These are phyloP conservation scores for Drosophila macrospina DNA, from an alignment of 2,888 invertebrate species.

Conservation along the genomic window DNA sequence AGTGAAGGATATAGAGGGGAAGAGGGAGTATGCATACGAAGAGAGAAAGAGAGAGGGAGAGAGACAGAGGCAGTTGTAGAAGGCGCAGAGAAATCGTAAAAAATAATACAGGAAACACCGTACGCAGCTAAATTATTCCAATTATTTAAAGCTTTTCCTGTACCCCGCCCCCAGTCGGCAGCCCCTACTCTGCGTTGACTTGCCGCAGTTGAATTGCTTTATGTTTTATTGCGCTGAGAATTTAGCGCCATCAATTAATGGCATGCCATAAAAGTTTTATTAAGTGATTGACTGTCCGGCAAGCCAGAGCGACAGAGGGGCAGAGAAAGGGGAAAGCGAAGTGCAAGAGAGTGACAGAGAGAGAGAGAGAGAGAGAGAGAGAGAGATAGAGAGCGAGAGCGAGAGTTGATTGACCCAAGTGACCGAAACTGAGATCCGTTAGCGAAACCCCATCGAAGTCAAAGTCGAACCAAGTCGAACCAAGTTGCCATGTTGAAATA, in stretches of 20 bases:
- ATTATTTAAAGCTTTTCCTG: slow-evolving; percentile 34
- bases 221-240: slow-evolving; percentile 61
- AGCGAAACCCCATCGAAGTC: slow-evolving; percentile 33
- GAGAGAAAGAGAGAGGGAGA: not conserved
- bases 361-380: not conserved
- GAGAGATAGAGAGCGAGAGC: not conserved
- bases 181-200: no score
- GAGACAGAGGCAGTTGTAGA: no score
- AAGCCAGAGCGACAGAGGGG: not conserved
- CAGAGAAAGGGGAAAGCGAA: no score
- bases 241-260: slow-evolving; percentile 76
- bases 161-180: not conserved
- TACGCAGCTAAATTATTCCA: slow-evolving; percentile 47
- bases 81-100: slow-evolving; percentile 47
- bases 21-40: not conserved
- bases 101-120: slow-evolving; percentile 28
- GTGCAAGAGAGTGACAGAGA: not conserved
- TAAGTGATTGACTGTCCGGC: slow-evolving; percentile 78
- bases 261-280: slow-evolving; percentile 77
- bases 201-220: slow-evolving; percentile 32
- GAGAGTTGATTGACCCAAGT: slow-evolving; percentile 70
- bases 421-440: slow-evolving; percentile 16
- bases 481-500: slow-evolving; percentile 70
- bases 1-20: no score
- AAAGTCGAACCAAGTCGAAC: slow-evolving; percentile 7